A percentile compares a stretch with the other conserved stretches of the same genome.
phyloP scores from a whole-genome alignment of 2,113 vertebrate species.

The Laticauda laticaudata region DNA sequence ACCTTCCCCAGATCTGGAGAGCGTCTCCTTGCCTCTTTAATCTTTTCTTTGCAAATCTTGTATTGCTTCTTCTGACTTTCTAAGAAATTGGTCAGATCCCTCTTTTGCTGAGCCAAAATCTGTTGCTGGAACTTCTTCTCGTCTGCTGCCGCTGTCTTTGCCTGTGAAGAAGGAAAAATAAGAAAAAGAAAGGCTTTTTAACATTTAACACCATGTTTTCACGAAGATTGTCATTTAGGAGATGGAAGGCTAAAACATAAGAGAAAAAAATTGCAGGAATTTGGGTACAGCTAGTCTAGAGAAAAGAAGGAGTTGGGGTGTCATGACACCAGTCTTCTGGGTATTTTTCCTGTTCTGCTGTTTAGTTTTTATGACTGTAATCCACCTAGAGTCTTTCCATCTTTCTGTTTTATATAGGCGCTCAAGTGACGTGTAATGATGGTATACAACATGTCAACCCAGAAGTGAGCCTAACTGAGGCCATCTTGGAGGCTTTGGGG shows the following conservation, averaged over 20 bases:
- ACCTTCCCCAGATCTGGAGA: neutral
- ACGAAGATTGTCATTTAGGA: neutral
- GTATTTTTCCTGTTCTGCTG: too few relatives aligned
- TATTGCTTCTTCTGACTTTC: constrained; percentile 99
- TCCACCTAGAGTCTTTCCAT: too few relatives aligned
- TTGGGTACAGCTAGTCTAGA: too few relatives aligned
- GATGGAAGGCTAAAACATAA: too few relatives aligned
- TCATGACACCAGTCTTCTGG: too few relatives aligned
- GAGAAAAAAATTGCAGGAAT: too few relatives aligned
- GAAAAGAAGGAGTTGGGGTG: too few relatives aligned
- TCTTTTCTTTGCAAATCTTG: constrained; percentile 99
- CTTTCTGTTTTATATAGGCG: too few relatives aligned
- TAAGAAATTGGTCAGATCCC: constrained; percentile 97
- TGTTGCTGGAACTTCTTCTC: constrained; percentile 99
- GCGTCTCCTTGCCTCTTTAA: constrained; percentile 88
- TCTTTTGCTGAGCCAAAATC: constrained; percentile 97
- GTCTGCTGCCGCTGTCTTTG: constrained; percentile 88
- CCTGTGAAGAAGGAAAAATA: constrained; percentile 65
- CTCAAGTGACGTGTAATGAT: too few relatives aligned
- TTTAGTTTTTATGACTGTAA: neutral
- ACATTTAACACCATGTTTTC: neutral
- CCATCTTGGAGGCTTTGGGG: too few relatives aligned
- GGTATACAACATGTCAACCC: too few relatives aligned
- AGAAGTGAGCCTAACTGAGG: too few relatives aligned
- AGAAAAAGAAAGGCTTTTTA: neutral